Percentiles rank a stretch among this genome's conserved stretches.
These are phyloP conservation scores for Mus minutoides DNA, from an alignment of 2,797 vertebrate species.

Conservation along the genomic window DNA sequence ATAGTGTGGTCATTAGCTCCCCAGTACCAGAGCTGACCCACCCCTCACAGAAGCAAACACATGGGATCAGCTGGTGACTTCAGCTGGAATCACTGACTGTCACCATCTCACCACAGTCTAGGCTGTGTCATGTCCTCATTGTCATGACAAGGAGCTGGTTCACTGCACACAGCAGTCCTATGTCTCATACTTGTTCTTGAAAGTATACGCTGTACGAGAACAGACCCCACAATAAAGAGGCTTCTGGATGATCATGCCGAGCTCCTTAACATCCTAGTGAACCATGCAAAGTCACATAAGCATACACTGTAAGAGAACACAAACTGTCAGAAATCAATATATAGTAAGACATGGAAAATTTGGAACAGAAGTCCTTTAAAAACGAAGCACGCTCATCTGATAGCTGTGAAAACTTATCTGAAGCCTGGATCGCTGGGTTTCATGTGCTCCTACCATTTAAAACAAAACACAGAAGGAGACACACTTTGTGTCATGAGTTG, in stretches of 20 bases:
- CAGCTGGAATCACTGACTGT: neutral
- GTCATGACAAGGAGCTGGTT: neutral
- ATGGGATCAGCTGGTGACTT: neutral
- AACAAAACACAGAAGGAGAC: constrained; percentile 78
- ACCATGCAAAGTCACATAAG: constrained; percentile 4
- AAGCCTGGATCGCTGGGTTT: constrained; percentile 35
- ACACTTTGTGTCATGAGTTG: constrained; percentile 85
- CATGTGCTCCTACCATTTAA: constrained; percentile 54
- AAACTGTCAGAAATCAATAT: neutral
- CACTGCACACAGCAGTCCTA: neutral
- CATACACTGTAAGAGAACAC: neutral
- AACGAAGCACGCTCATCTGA: constrained; percentile 40
- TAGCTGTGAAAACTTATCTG: constrained; percentile 44
- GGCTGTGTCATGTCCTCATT: neutral
- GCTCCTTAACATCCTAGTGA: neutral
- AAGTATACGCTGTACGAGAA: constrained; percentile 10
- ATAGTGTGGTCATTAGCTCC: neutral
- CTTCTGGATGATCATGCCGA: constrained; percentile 15
- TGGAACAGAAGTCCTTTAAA: constrained; percentile 46
- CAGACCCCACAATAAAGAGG: neutral
- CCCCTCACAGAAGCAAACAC: neutral
- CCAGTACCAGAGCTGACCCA: neutral
- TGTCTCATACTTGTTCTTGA: constrained; percentile 18
- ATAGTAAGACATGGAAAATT: neutral
- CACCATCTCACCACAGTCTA: neutral